Base-by-base conservation (phyloP, 2,888 invertebrate species). In the Ichneumoninae sp. region DNA sequence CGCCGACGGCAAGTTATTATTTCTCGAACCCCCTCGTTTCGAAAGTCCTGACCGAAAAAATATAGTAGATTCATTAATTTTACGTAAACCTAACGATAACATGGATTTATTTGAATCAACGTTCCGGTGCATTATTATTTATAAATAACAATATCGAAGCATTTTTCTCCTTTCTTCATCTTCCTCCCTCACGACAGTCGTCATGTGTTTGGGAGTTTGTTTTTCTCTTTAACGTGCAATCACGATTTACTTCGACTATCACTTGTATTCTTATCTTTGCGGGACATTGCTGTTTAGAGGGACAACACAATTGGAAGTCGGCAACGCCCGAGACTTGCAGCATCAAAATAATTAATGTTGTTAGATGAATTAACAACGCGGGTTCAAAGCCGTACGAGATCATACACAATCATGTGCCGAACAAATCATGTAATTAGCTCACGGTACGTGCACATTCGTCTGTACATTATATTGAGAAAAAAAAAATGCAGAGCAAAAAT, bases 281-380 rank as follows among this genome's bases (percentile, higher is more conserved):
- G 69, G 50, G 63, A 83, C 69, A 74, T 69, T 63, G 69, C 78
- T 78, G 73, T 68, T 78, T 65, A 83, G 79, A 70, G 79, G 65
- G 54, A 63, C 68, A 40, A 63, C 68, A 73, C 50, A 75, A 79
- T 47, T 54, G 52, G 73, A 73, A 52, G 36, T 65, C 65, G 73
- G 60, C 81, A 26, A 54, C 70, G 47, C 44, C 74, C 66, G 78
- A 66, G 65, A 22, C 40, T 65, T 69, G 16, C 65, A 70, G 69
- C 54, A 33, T 79, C 47, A 71, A 54, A 76, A 26, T 19, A 54
- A 33, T 50, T 75, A 54, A 75, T 16, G 50, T 44, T 66, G 16
- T 16, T 30, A 50, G 36, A 44, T 26, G 36, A 71, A 71, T 44
- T 22, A 54, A 33, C 63, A 68, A 52, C 26, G 10, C 54, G 63